phyloP scores from a whole-genome alignment of 2,797 vertebrate species.

The Halcyon chelicuti region DNA sequence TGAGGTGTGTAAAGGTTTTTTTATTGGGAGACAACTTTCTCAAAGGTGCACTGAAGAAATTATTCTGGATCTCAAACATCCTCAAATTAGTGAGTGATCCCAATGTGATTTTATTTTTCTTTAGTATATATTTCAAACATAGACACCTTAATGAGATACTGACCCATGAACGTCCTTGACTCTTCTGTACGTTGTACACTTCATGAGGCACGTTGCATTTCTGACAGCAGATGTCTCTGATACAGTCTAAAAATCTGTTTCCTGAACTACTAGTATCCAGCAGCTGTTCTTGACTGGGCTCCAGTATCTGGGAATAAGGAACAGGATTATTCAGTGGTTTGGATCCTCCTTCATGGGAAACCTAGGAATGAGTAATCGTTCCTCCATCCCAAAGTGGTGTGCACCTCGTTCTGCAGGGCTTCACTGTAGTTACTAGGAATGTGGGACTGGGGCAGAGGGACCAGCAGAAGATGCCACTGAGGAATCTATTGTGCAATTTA shows the following conservation, averaged over 20 bases:
- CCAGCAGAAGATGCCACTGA: background rate
- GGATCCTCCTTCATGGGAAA: rapidly evolving
- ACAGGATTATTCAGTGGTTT: background rate
- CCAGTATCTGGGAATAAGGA: background rate
- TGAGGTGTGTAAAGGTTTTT: background rate
- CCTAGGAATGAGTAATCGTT: background rate
- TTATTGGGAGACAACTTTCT: background rate
- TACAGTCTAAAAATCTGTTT: rapidly evolving
- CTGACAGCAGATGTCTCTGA: background rate
- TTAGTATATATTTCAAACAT: background rate
- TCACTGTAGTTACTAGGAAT: rapidly evolving
- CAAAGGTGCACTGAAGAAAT: background rate
- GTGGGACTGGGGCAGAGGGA: no score
- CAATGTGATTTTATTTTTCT: background rate
- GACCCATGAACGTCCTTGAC: background rate
- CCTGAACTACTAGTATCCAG: background rate
- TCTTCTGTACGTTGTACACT: rapidly evolving
- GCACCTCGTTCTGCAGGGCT: rapidly evolving
- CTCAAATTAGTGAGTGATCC: background rate
- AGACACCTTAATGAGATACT: background rate
- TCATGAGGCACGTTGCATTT: background rate
- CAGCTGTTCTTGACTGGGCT: background rate
- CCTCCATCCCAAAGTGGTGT: background rate
- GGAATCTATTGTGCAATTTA: background rate
- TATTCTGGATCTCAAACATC: background rate